Percentiles rank a stretch among this genome's conserved stretches.
Conservation (phyloP, 2,113 vertebrate genomes). For the Henicopernis longicauda region DNA sequence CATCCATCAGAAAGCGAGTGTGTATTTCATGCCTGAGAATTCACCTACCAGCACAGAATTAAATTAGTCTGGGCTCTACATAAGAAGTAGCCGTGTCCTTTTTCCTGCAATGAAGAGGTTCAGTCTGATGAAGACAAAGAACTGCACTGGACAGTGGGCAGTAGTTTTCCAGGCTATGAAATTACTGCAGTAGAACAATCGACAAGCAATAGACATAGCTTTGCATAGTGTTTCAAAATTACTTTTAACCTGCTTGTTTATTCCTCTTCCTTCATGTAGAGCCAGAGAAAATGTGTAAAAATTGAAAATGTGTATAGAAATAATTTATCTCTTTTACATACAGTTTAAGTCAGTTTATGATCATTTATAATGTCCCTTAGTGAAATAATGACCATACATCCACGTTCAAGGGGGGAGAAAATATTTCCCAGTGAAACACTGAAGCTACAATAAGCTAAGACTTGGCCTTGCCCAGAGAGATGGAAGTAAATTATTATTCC, state of each 20-base stretch:
- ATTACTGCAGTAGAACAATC: neutral
- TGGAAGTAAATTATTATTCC: neutral
- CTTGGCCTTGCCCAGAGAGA: neutral
- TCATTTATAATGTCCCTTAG: neutral
- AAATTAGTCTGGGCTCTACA: neutral
- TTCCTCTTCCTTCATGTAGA: neutral
- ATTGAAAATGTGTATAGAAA: neutral
- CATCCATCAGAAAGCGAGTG: fast-evolving
- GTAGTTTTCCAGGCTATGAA: neutral
- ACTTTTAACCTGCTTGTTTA: neutral
- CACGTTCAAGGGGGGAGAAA: neutral
- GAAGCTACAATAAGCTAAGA: neutral
- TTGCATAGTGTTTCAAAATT: neutral
- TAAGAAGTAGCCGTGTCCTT: neutral
- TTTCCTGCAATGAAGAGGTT: neutral
- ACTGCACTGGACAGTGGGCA: neutral
- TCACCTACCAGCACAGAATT: neutral
- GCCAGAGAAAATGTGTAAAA: neutral
- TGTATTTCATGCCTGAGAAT: neutral
- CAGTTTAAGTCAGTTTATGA: neutral
- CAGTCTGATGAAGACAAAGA: neutral
- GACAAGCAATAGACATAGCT: neutral
- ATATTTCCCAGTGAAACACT: neutral
- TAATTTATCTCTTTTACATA: neutral
- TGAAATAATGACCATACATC: neutral